Evolutionary conservation across 2,113 vertebrate genomes (phyloP).

Genomic region (Scomber colias): DNA sequence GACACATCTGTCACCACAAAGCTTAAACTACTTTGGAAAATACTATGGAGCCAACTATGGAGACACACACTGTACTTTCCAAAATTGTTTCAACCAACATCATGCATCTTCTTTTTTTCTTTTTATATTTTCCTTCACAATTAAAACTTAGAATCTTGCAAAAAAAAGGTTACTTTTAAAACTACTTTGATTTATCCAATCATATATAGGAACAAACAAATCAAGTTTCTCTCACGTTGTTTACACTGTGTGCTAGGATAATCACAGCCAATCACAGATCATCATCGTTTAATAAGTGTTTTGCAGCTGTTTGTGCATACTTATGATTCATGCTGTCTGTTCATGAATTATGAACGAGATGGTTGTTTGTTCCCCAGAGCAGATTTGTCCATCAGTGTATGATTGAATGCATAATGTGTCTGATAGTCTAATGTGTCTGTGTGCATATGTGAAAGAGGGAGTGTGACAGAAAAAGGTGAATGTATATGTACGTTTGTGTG

Average conservation of each 20-base stretch:
- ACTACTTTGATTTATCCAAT: not conserved
- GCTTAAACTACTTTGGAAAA: not conserved
- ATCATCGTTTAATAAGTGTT: conserved; percentile 2
- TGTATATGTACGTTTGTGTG: not conserved
- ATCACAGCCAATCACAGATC: conserved; percentile 24
- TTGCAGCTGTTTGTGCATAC: conserved; percentile 34
- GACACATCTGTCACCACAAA: not conserved
- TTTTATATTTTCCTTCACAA: not conserved
- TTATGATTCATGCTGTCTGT: conserved; percentile 36
- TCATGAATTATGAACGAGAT: conserved; percentile 41
- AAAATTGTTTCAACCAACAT: not conserved
- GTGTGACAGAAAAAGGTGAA: not conserved
- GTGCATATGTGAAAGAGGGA: not conserved
- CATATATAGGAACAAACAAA: not conserved
- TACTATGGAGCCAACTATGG: not conserved
- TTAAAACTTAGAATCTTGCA: not conserved
- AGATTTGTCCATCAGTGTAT: conserved; percentile 15
- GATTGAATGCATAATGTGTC: not conserved
- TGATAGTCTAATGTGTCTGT: not conserved
- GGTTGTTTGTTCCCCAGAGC: conserved; percentile 30
- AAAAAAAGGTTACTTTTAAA: not conserved
- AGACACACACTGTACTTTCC: no score
- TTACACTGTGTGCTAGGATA: not conserved
- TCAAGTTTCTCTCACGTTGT: not conserved
- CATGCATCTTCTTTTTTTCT: not conserved